phyloP scores from a whole-genome alignment of 2,888 invertebrate species.

The Torymus tubicola region DNA sequence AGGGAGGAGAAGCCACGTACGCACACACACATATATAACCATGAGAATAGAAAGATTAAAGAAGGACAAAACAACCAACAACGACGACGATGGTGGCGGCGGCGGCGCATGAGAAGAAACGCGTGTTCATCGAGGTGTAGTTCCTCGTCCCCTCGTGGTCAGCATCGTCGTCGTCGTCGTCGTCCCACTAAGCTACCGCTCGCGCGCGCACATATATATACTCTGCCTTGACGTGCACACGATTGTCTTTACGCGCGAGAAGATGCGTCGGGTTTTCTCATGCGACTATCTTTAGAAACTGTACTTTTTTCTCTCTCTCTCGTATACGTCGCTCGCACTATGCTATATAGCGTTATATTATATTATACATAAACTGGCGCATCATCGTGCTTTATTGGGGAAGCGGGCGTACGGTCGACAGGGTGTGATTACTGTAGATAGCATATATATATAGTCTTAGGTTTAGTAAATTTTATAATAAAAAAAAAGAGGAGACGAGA shows the following conservation, averaged over 20 bases:
- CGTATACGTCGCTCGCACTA: not conserved
- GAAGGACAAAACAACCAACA: conserved; percentile 14
- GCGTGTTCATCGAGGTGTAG: conserved; percentile 76
- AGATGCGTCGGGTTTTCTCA: conserved; percentile 51
- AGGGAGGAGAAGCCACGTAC: too few species aligned
- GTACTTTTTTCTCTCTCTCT: conserved; percentile 21
- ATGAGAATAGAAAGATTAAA: conserved; percentile 51
- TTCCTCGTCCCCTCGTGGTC: conserved; percentile 76
- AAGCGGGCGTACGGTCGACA: too few species aligned
- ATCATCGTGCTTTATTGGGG: too few species aligned
- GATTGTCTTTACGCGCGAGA: conserved; percentile 57
- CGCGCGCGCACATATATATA: not conserved
- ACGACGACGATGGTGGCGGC: conserved; percentile 19
- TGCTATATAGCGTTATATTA: not conserved
- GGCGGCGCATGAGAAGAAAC: conserved; percentile 58
- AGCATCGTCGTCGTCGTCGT: conserved; percentile 68
- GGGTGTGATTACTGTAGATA: too few species aligned
- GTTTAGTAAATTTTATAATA: too few species aligned
- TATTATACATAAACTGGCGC: too few species aligned
- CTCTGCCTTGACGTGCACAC: conserved; percentile 7
- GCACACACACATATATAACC: not conserved
- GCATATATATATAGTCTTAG: too few species aligned
- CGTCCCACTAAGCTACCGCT: conserved; percentile 74
- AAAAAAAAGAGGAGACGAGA: too few species aligned
- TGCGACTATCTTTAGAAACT: conserved; percentile 45